Conservation (phyloP, 2,797 vertebrate genomes). For the Intellagama lesueurii region DNA sequence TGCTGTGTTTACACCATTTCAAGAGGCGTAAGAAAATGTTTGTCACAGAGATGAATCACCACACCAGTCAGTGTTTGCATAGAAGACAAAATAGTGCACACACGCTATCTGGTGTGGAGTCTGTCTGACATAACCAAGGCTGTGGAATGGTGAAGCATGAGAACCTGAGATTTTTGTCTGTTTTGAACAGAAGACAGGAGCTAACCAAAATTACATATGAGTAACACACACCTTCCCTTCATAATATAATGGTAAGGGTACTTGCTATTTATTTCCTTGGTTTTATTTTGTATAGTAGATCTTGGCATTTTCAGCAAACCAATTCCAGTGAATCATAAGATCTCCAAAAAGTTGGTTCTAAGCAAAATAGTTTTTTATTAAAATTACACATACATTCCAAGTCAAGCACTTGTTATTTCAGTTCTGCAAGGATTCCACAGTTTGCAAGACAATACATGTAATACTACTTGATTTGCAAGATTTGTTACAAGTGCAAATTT, state of each 20-base stretch:
- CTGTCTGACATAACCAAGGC: neutral
- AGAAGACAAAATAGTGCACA: neutral
- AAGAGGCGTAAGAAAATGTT: neutral
- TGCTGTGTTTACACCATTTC: slow-evolving; percentile 60
- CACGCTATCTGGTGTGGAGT: neutral
- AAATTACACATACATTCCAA: neutral
- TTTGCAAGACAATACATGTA: neutral
- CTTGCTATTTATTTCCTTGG: neutral
- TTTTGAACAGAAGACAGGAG: slow-evolving; percentile 14
- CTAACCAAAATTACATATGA: neutral
- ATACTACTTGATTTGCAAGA: too few species aligned
- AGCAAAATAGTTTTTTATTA: neutral
- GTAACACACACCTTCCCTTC: neutral
- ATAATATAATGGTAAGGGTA: too few species aligned
- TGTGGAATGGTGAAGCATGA: neutral
- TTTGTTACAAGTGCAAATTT: neutral
- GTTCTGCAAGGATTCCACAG: neutral
- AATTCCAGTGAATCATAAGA: neutral
- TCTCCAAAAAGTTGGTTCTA: neutral
- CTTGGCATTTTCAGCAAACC: too few species aligned
- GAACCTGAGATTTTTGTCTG: slow-evolving; percentile 50
- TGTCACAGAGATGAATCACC: neutral
- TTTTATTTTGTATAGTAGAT: too few species aligned
- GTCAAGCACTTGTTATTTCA: neutral
- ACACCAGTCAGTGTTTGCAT: neutral